These are phyloP conservation scores for Orientallactaga bullata DNA, from an alignment of 2,113 vertebrate species.

Conservation along the genomic window DNA sequence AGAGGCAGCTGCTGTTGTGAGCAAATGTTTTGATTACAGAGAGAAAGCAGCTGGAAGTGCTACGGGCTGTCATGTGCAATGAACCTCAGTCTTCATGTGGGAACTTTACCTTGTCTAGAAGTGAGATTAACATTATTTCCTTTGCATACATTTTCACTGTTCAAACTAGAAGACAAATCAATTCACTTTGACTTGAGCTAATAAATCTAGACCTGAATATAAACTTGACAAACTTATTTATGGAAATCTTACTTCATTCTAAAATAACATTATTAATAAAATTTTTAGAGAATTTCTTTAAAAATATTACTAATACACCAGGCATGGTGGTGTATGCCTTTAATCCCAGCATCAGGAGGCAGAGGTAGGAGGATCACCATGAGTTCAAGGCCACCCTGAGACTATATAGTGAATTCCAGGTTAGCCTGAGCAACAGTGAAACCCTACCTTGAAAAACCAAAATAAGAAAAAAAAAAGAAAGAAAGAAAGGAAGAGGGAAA, in stretches of 20 bases:
- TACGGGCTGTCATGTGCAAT: conserved; percentile 54
- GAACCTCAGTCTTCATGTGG: conserved; percentile 62
- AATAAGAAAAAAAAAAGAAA: too few species aligned
- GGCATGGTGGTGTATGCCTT: too few species aligned
- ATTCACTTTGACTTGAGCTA: conserved; percentile 31
- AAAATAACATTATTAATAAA: not conserved
- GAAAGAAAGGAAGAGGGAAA: too few species aligned
- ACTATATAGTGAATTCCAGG: too few species aligned
- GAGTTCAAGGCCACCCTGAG: too few species aligned
- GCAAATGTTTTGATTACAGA: conserved; percentile 75
- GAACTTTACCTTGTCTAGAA: conserved; percentile 25
- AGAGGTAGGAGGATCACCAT: too few species aligned
- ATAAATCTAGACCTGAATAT: conserved; percentile 16
- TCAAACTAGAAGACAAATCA: conserved; percentile 56
- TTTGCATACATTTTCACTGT: conserved; percentile 50
- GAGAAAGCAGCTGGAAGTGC: conserved; percentile 82
- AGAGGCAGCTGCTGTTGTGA: conserved; percentile 79
- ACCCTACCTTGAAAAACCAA: too few species aligned
- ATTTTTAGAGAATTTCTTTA: conserved; percentile 30
- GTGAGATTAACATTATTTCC: conserved; percentile 64
- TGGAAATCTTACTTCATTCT: conserved; percentile 15
- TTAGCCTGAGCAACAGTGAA: too few species aligned
- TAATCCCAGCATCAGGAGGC: too few species aligned
- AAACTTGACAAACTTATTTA: conserved; percentile 36
- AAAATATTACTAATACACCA: conserved; percentile 42